Evolutionary conservation across 2,888 invertebrate species (phyloP).

Genomic region (Timandra comae): DNA sequence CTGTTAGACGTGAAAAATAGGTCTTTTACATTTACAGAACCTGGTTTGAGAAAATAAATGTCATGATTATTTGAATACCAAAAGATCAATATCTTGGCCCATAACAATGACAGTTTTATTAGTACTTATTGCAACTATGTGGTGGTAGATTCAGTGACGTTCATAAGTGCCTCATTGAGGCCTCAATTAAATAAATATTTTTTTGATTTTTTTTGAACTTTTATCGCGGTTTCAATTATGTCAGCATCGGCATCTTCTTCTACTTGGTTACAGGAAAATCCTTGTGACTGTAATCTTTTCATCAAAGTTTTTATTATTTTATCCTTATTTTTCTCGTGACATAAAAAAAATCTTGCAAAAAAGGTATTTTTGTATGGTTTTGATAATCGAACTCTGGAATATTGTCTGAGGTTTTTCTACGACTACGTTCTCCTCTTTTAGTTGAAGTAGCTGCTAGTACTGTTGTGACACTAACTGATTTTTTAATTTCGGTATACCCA

Average conservation of each 20-base stretch:
- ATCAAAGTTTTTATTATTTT: conserved; percentile 4
- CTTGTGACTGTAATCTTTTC: conserved; percentile 1
- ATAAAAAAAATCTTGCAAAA: conserved; percentile 5
- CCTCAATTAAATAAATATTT: too few species aligned
- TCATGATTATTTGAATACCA: not conserved
- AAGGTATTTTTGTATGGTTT: conserved; percentile 10
- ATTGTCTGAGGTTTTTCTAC: conserved; percentile 22
- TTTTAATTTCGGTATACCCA: conserved; percentile 9
- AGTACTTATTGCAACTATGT: conserved; percentile 2
- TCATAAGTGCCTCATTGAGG: too few species aligned
- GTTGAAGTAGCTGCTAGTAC: conserved; percentile 2
- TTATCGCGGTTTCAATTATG: conserved; percentile 4
- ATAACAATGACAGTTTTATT: conserved; percentile 4
- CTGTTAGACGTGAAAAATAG: conserved; percentile 15
- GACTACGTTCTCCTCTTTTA: conserved; percentile 1
- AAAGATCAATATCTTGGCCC: conserved; percentile 4
- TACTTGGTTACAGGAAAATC: conserved; percentile 5
- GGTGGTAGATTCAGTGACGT: too few species aligned
- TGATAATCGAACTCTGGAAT: conserved; percentile 12
- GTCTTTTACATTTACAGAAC: conserved; percentile 10
- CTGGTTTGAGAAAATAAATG: conserved; percentile 12
- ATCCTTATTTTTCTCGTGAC: conserved; percentile 5
- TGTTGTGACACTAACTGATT: conserved; percentile 1
- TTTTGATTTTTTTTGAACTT: too few species aligned
- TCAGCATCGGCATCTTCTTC: conserved; percentile 7